These are phyloP conservation scores for Drosophila flavopinicola DNA, from an alignment of 2,888 invertebrate species.

Conservation along the genomic window DNA sequence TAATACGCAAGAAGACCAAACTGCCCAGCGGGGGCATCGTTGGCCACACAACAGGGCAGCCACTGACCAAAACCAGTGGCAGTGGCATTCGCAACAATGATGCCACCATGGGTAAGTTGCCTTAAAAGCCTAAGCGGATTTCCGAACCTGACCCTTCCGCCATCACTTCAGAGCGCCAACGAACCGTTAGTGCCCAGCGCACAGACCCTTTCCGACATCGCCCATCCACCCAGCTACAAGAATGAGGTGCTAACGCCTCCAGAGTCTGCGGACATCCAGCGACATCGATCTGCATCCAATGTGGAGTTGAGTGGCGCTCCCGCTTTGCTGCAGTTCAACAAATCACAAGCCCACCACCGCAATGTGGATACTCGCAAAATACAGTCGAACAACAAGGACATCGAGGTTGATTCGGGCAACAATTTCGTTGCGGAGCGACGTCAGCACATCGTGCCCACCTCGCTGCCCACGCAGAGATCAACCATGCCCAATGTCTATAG, in stretches of 20 bases:
- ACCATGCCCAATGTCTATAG: conserved; percentile 84
- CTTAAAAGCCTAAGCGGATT: conserved; percentile 12
- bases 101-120: conserved; percentile 74
- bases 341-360: conserved; percentile 75
- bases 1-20: conserved; percentile 89
- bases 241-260: conserved; percentile 76
- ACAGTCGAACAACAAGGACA: conserved; percentile 84
- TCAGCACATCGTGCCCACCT: conserved; percentile 82
- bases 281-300: conserved; percentile 31
- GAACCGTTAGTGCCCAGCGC: conserved; percentile 79
- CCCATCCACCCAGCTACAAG: conserved; percentile 78
- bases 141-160: conserved; percentile 5
- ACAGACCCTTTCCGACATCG: conserved; percentile 66
- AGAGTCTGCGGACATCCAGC: conserved; percentile 48
- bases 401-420: conserved; percentile 84
- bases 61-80: conserved; percentile 62
- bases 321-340: conserved; percentile 61
- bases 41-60: conserved; percentile 83
- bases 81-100: conserved; percentile 74
- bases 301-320: conserved; percentile 5
- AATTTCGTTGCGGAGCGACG: conserved; percentile 84
- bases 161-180: conserved; percentile 74
- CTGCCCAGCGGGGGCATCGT: conserved; percentile 84
- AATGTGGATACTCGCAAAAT: conserved; percentile 84
- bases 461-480: conserved; percentile 82